These are phyloP conservation scores for Rhagologus leucostigma DNA, from an alignment of 2,113 vertebrate genomes.

Conservation along the genomic window DNA sequence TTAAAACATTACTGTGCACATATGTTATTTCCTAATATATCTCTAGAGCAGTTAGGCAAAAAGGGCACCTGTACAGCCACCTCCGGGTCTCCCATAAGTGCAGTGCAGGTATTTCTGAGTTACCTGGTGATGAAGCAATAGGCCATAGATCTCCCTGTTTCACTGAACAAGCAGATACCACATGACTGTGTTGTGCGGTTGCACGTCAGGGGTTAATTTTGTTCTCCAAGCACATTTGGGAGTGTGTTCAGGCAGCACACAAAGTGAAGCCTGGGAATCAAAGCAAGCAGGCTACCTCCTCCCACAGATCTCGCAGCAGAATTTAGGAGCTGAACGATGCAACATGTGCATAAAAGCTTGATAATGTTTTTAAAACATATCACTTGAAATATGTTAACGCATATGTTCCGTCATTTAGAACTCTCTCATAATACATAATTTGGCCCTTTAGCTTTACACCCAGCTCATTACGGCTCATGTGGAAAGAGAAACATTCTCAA, in stretches of 20 bases:
- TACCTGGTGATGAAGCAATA: neutral
- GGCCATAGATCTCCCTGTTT: neutral
- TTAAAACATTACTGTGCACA: neutral
- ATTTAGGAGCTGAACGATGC: constrained; percentile 50
- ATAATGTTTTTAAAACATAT: constrained; percentile 66
- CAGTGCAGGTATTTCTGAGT: neutral
- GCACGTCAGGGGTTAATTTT: constrained; percentile 33
- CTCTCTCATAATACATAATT: constrained; percentile 43
- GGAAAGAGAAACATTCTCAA: neutral
- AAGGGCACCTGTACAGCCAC: neutral
- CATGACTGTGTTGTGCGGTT: neutral
- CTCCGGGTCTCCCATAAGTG: neutral
- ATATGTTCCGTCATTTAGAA: constrained; percentile 56
- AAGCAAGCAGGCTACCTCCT: constrained; percentile 57
- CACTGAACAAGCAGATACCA: neutral
- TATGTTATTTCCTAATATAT: neutral
- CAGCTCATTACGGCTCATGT: constrained; percentile 13
- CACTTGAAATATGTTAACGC: constrained; percentile 65
- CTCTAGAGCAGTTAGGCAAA: neutral
- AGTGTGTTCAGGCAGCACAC: constrained; percentile 33
- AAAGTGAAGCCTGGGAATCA: constrained; percentile 42
- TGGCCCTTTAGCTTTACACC: constrained; percentile 52
- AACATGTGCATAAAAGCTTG: constrained; percentile 65
- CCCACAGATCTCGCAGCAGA: constrained; percentile 52
- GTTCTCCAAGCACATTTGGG: constrained; percentile 23